A percentile compares a stretch with the other conserved stretches of the same genome.
phyloP scores from a whole-genome alignment of 2,113 vertebrate genomes.

The Suricata suricatta region DNA sequence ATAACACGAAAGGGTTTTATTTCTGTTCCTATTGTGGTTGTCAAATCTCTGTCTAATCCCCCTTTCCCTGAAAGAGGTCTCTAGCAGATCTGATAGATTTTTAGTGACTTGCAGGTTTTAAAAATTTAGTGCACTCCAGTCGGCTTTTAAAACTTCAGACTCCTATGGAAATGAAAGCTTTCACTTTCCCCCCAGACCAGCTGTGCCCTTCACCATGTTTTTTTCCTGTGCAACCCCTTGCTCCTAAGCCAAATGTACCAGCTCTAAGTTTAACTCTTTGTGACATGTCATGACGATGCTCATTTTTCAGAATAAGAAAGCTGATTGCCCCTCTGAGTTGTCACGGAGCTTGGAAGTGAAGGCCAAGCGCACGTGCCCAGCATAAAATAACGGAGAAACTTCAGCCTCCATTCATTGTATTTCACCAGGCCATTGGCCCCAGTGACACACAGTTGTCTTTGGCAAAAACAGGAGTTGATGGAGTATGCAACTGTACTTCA shows the following conservation, averaged over 20 bases:
- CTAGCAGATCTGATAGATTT: not conserved
- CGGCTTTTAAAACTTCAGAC: constrained; percentile 19
- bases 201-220: not conserved
- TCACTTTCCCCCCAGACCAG: not conserved
- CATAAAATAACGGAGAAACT: not conserved
- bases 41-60: not conserved
- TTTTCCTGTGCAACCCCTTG: not conserved
- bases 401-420: not conserved
- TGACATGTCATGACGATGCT: not conserved
- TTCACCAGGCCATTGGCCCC: not conserved
- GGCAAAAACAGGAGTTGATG: not conserved
- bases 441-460: not conserved
- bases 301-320: constrained; percentile 3
- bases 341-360: constrained; percentile 3
- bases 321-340: not conserved
- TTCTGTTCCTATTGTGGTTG: not conserved
- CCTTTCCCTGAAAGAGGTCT: not conserved
- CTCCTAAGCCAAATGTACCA: not conserved
- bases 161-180: not conserved
- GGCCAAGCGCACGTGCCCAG: not conserved
- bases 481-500: constrained; percentile 22
- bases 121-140: not conserved
- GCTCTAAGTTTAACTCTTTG: not conserved
- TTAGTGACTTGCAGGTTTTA: not conserved
- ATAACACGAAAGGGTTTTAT: not conserved